Percentiles rank a stretch among this genome's conserved stretches.
phyloP scores from a whole-genome alignment of 2,113 vertebrate species.

The Pampusana beccarii region DNA sequence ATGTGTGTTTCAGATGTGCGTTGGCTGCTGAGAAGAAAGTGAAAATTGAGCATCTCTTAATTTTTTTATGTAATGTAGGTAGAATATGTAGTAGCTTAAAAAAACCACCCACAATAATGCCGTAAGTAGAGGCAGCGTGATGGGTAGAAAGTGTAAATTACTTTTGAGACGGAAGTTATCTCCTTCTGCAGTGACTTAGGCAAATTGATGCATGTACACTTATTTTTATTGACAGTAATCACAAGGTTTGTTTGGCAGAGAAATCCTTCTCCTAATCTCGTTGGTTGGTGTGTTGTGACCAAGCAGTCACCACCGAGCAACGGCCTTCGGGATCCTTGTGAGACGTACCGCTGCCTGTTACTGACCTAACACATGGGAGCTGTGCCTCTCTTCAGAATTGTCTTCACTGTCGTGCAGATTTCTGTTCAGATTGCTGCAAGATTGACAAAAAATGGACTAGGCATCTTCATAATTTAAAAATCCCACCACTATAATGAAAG shows the following conservation, averaged over 20 bases:
- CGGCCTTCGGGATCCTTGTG: neutral
- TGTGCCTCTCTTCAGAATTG: neutral
- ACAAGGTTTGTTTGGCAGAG: neutral
- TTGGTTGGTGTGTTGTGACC: neutral
- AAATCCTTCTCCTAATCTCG: neutral
- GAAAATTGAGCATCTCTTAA: neutral
- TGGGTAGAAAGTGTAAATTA: neutral
- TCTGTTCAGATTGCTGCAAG: neutral
- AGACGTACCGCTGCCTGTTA: accelerated
- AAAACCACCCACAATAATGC: neutral
- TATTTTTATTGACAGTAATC: neutral
- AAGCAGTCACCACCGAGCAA: neutral
- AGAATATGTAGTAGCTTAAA: neutral
- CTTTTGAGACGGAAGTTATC: neutral
- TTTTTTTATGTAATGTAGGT: neutral
- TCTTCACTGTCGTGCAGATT: no score
- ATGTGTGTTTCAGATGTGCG: neutral
- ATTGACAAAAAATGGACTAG: neutral
- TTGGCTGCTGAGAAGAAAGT: neutral
- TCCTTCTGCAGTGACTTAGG: neutral
- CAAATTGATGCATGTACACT: neutral
- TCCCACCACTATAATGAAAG: neutral
- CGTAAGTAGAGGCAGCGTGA: neutral
- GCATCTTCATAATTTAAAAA: neutral
- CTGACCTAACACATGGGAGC: neutral